Evolutionary conservation across 2,113 vertebrate genomes (phyloP).

Genomic region (Eublepharis macularius): DNA sequence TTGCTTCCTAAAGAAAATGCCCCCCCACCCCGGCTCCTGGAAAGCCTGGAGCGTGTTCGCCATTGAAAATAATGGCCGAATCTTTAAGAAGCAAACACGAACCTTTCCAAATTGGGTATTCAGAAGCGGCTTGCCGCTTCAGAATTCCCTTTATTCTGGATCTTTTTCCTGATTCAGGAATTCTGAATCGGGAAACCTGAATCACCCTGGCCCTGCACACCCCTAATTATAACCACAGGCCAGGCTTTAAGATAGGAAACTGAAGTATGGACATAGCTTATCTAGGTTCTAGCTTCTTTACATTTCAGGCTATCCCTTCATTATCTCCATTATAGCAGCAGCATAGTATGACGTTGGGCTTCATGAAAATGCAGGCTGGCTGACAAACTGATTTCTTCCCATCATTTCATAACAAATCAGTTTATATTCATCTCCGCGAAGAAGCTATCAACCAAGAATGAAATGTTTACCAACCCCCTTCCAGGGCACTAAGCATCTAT

Average conservation of each 20-base stretch:
- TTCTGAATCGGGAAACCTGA: too few relatives aligned
- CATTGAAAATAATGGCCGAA: too few relatives aligned
- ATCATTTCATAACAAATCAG: constrained; percentile 43
- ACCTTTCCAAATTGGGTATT: too few relatives aligned
- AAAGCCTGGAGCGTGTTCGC: too few relatives aligned
- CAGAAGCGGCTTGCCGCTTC: too few relatives aligned
- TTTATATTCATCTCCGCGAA: constrained; percentile 10
- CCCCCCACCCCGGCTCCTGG: too few relatives aligned
- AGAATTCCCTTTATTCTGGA: too few relatives aligned
- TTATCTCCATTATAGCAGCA: constrained; percentile 27
- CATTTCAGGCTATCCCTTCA: constrained; percentile 18
- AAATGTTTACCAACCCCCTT: background rate
- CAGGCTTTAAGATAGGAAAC: constrained; percentile 36
- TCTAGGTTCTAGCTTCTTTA: constrained; percentile 34
- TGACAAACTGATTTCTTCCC: constrained; percentile 28
- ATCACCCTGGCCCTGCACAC: too few relatives aligned
- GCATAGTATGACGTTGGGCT: constrained; percentile 12
- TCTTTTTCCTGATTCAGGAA: too few relatives aligned
- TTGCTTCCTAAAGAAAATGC: too few relatives aligned
- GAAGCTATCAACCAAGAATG: constrained; percentile 20
- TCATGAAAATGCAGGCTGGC: constrained; percentile 29
- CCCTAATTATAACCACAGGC: constrained; percentile 53
- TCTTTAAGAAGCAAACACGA: too few relatives aligned
- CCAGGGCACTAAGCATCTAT: background rate
- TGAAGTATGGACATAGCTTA: constrained; percentile 41